These are phyloP conservation scores for rabbit (Oryctolagus cuniculus) DNA, from an alignment of 2,113 vertebrate species.

Conservation along the genomic window DNA sequence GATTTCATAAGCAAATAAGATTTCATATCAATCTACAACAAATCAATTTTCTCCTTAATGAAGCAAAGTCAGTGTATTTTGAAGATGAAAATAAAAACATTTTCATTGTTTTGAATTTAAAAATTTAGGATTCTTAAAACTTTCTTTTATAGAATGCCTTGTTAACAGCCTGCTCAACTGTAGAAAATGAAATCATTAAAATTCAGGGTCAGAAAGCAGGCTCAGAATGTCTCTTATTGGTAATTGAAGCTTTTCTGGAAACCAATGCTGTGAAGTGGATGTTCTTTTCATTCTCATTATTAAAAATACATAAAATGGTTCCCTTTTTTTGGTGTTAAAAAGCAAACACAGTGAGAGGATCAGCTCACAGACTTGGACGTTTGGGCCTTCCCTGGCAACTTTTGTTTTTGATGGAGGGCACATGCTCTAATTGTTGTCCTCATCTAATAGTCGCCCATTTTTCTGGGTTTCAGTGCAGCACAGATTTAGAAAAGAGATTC, in stretches of 20 bases:
- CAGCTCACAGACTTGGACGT: background rate
- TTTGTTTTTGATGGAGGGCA: background rate
- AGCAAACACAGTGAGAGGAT: background rate
- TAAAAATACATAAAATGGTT: fast-evolving
- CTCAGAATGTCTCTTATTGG: background rate
- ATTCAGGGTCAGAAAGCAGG: background rate
- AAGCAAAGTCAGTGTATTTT: conserved; percentile 33
- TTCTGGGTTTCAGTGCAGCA: background rate
- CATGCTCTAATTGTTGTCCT: background rate
- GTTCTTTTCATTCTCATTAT: background rate
- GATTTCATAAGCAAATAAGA: conserved; percentile 80
- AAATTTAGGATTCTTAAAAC: conserved; percentile 63
- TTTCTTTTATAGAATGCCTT: conserved; percentile 16
- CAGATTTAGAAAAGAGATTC: background rate
- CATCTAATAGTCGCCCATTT: background rate
- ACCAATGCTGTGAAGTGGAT: background rate
- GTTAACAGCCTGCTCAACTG: background rate
- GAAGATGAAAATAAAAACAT: conserved; percentile 58
- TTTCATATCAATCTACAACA: conserved; percentile 74
- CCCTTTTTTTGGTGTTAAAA: background rate
- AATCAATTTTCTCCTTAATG: conserved; percentile 69
- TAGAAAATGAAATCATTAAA: background rate
- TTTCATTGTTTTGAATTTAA: conserved; percentile 21
- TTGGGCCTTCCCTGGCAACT: fast-evolving
- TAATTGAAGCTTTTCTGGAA: conserved; percentile 32